Evolutionary conservation across 2,888 invertebrate genomes (phyloP), one percentile per base, ranked within the genome.

Genomic region (Leucophenga montana): DNA sequence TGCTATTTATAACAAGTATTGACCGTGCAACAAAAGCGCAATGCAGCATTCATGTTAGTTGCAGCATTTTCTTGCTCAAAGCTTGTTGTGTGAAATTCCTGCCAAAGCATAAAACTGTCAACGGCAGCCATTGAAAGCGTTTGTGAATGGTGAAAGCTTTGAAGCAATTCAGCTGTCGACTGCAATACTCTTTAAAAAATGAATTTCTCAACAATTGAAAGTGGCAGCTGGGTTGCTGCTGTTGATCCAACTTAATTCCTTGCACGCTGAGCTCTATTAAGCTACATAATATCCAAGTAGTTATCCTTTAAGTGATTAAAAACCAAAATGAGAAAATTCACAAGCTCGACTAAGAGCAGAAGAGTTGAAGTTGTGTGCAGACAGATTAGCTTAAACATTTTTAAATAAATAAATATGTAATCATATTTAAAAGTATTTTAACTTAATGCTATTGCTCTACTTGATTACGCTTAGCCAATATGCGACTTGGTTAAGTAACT

Each of bases 341-440:
- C 3, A 27, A 27, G 27, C 27, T 27, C 4, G 3, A 27, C 3
- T 27, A 66, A 27, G 69, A 48, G 69, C 18, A 44, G 57, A 54
- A 59, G n/a, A 59, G 65, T 14, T 71, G 71, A 22, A n/a, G 53
- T 31, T 50, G 66, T 54, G 48, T 61, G 70, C 64, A 72, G 71
- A 27, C 4, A n/a, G 27, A 27, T 27, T 27, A 3, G 27, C 27
- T 27, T 2, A 27, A 27, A 27, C n/a, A 27, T 27, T 27, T 4
- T 27, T 27, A n/a, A n/a, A n/a, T n/a, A n/a, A n/a, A n/a, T n/a
- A n/a, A n/a, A n/a, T n/a, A n/a, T n/a, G n/a, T n/a, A n/a, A n/a
- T n/a, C n/a, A n/a, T n/a, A n/a, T n/a, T n/a, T n/a, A n/a, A n/a
- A n/a, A n/a, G n/a, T n/a, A n/a, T n/a, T n/a, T n/a, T n/a, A n/a